Conservation (phyloP, 2,113 vertebrate genomes). For the Theristicus caerulescens region DNA sequence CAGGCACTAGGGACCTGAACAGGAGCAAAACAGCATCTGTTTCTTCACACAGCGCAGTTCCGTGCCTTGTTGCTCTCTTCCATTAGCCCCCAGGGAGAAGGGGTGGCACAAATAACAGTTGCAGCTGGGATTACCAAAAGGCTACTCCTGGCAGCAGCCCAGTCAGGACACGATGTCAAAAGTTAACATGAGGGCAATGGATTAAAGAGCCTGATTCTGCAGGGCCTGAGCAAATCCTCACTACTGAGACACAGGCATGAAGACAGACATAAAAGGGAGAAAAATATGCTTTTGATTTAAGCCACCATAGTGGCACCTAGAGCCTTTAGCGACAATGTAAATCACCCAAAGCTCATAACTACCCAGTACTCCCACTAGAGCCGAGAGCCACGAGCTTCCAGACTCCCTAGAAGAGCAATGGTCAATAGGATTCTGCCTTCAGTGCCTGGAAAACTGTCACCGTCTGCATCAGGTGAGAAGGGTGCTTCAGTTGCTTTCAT, state of each 20-base stretch:
- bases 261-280: background rate
- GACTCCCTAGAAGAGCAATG: background rate
- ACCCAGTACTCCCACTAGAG: background rate
- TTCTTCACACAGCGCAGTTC: background rate
- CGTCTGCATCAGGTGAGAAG: background rate
- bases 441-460: background rate
- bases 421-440: background rate
- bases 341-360: background rate
- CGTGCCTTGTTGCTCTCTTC: background rate
- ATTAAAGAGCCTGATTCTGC: background rate
- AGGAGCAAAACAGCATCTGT: slow-evolving; percentile 47
- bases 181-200: background rate
- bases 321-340: background rate
- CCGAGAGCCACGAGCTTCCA: background rate
- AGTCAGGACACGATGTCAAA: background rate
- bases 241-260: background rate
- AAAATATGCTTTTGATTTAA: background rate
- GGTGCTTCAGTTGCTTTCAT: background rate
- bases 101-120: background rate
- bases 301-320: background rate
- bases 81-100: background rate
- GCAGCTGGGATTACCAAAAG: slow-evolving; percentile 17
- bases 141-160: slow-evolving; percentile 16
- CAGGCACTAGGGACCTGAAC: slow-evolving; percentile 8
- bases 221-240: background rate